A percentile compares a stretch with the other conserved stretches of the same genome.
Evolutionary conservation across 2,888 invertebrate species (phyloP).

Genomic region (Phaonia tiefii): DNA sequence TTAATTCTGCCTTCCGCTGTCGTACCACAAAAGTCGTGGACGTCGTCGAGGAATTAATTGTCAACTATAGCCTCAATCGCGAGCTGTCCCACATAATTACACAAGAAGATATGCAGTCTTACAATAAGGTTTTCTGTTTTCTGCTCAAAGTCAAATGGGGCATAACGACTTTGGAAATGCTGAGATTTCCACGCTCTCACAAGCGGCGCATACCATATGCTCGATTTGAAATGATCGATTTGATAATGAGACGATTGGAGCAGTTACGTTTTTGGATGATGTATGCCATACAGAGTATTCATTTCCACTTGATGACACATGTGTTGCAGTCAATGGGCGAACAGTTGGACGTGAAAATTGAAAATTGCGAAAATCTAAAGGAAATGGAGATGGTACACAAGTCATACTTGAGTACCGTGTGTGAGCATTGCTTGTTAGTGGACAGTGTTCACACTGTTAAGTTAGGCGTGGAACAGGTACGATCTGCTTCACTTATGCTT

Average conservation of each 20-base stretch:
- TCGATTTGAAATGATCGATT: conserved; percentile 74
- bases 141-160: conserved; percentile 83
- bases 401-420: conserved; percentile 75
- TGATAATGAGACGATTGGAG: conserved; percentile 81
- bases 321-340: conserved; percentile 78
- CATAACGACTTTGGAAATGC: conserved; percentile 81
- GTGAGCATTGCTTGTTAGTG: conserved; percentile 75
- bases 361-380: conserved; percentile 72
- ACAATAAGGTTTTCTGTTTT: conserved; percentile 81
- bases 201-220: conserved; percentile 72
- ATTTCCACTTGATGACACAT: conserved; percentile 81
- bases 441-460: conserved; percentile 70
- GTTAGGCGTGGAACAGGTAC: conserved; percentile 74
- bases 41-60: conserved; percentile 75
- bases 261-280: conserved; percentile 82
- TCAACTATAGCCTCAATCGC: conserved; percentile 74
- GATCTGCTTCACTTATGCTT: not conserved
- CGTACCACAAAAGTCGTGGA: conserved; percentile 74
- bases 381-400: conserved; percentile 77
- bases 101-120: conserved; percentile 71
- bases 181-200: conserved; percentile 77
- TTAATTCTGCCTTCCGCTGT: conserved; percentile 70
- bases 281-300: conserved; percentile 82
- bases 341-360: conserved; percentile 75
- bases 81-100: conserved; percentile 75